Conservation (phyloP, 30 jellyfish, hydroid and myxozoan genomes). For the Mastigias papua region DNA sequence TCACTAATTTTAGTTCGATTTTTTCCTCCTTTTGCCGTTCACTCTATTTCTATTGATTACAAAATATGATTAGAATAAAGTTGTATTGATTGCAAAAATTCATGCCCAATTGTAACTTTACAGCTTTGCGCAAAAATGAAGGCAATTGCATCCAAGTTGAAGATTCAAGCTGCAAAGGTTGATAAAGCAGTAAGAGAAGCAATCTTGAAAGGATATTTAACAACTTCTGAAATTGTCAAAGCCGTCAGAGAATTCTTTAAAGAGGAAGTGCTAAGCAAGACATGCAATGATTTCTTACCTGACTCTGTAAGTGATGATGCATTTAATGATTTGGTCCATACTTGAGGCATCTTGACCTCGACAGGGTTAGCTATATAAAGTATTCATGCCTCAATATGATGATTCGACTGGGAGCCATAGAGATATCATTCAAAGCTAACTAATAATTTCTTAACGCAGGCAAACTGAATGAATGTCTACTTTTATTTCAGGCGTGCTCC, state of each 20-base stretch:
- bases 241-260: constrained; percentile 65
- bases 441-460: too few species aligned
- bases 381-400: too few species aligned
- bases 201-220: constrained; percentile 64
- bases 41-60: background rate
- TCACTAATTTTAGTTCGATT: background rate
- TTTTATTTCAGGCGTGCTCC: constrained; percentile 47
- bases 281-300: constrained; percentile 82
- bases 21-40: background rate
- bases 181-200: constrained; percentile 76
- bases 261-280: constrained; percentile 62
- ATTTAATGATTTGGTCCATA: background rate
- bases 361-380: too few species aligned
- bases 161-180: constrained; percentile 72
- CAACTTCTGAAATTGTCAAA: constrained; percentile 39
- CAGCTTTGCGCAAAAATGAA: constrained; percentile 59
- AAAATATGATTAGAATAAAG: background rate
- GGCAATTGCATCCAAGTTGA: constrained; percentile 66
- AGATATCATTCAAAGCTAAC: too few species aligned
- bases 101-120: background rate
- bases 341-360: too few species aligned
- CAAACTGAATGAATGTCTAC: too few species aligned
- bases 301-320: constrained; percentile 42
- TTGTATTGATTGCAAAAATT: background rate
- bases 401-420: too few species aligned